Evolutionary conservation across 1,140 invertebrate species (phyloP).

Genomic region (Lucilia cuprina): DNA sequence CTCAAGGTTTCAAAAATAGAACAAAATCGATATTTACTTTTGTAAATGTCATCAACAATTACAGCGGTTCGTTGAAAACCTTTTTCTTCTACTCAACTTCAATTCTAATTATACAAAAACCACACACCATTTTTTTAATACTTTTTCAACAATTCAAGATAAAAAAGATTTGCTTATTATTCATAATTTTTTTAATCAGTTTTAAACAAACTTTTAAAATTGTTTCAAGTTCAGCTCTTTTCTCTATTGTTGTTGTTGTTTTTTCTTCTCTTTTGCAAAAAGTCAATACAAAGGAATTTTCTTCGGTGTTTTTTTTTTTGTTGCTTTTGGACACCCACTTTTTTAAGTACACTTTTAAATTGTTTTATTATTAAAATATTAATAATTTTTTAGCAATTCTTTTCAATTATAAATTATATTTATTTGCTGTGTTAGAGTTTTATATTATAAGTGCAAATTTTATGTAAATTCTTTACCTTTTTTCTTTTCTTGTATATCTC

Average conservation of each 20-base stretch:
- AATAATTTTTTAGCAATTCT: background rate
- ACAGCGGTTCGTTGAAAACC: background rate
- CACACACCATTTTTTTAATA: background rate
- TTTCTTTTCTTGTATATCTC: conserved; percentile 2
- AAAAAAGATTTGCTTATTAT: background rate
- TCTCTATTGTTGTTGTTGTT: background rate
- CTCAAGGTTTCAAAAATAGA: conserved; percentile 2
- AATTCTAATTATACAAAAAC: background rate
- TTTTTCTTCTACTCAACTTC: too few relatives aligned
- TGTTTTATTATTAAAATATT: background rate
- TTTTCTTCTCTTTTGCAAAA: conserved; percentile 1
- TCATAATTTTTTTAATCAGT: background rate
- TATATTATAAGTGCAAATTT: background rate
- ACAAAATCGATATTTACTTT: background rate
- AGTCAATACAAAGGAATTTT: conserved; percentile 1
- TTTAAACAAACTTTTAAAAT: background rate
- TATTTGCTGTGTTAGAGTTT: background rate
- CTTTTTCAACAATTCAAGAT: background rate
- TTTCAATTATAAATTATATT: background rate
- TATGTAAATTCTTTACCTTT: conserved; percentile 2
- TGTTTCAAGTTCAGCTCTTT: background rate
- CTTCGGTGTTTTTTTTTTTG: background rate
- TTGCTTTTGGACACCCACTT: background rate
- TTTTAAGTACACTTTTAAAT: background rate
- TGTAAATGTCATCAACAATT: background rate